Evolutionary conservation across 1,140 invertebrate species (phyloP).

Genomic region (Achroia grisella): DNA sequence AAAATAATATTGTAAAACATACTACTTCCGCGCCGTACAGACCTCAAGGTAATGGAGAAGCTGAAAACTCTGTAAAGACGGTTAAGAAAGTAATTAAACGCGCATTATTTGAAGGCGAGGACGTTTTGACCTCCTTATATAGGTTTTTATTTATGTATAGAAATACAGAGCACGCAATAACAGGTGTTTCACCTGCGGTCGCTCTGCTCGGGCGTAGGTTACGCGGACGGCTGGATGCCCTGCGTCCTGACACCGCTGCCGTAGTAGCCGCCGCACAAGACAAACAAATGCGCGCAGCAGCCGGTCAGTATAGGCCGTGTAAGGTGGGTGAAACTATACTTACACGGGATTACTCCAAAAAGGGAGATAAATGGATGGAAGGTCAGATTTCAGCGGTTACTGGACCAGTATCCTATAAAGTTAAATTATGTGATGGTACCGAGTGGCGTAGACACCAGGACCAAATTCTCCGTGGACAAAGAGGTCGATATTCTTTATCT

Average conservation of each 20-base stretch:
- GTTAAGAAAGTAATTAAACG: constrained; percentile 45
- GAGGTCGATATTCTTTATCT: constrained; percentile 45
- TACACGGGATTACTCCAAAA: constrained; percentile 12
- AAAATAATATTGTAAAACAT: constrained; percentile 32
- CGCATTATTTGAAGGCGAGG: constrained; percentile 12
- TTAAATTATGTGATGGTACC: constrained; percentile 10
- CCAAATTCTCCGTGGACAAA: constrained; percentile 15
- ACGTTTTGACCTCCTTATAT: constrained; percentile 9
- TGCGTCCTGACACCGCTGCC: constrained; percentile 20
- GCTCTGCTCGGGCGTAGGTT: constrained; percentile 18
- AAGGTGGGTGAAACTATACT: constrained; percentile 15
- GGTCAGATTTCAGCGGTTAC: constrained; percentile 12
- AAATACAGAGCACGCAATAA: constrained; percentile 25
- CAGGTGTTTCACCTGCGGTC: constrained; percentile 18
- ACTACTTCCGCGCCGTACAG: constrained; percentile 34
- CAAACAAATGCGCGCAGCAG: background rate
- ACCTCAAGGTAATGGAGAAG: constrained; percentile 45
- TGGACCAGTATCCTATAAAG: constrained; percentile 26
- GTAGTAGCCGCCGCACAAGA: constrained; percentile 8
- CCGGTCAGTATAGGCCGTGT: no score
- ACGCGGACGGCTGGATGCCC: constrained; percentile 19
- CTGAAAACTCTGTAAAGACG: constrained; percentile 50
- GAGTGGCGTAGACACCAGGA: constrained; percentile 21
- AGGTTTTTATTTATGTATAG: constrained; percentile 29
- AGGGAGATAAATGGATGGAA: constrained; percentile 17